phyloP scores from a whole-genome alignment of 2,888 invertebrate species.

The Drosophila rubida region DNA sequence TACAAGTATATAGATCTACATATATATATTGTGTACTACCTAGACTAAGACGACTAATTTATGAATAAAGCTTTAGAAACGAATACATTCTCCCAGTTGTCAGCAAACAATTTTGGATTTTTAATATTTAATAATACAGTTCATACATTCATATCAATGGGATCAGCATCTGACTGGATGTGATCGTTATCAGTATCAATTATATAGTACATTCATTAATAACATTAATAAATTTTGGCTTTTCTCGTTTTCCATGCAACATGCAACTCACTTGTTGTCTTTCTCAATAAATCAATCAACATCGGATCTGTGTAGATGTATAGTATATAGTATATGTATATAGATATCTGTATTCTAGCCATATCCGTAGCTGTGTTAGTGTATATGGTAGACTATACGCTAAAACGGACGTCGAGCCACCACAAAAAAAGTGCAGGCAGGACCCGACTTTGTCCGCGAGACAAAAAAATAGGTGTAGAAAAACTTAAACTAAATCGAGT shows the following conservation, averaged over 20 bases:
- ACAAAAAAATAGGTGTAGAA: constrained; percentile 13
- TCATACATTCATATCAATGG: constrained; percentile 31
- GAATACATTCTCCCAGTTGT: constrained; percentile 27
- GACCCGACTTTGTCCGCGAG: too few species aligned
- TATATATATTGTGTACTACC: constrained; percentile 37
- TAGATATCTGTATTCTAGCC: constrained; percentile 31
- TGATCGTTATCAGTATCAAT: constrained; percentile 40
- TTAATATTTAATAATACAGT: constrained; percentile 62
- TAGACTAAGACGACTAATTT: constrained; percentile 78
- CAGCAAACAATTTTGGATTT: constrained; percentile 69
- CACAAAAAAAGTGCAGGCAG: constrained; percentile 11
- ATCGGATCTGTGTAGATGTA: constrained; percentile 23
- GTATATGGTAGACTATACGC: constrained; percentile 56
- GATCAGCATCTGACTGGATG: constrained; percentile 29
- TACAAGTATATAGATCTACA: constrained; percentile 26
- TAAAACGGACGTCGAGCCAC: constrained; percentile 32
- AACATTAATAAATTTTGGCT: constrained; percentile 74
- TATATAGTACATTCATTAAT: constrained; percentile 39
- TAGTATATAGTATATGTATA: constrained; percentile 12
- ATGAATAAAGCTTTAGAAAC: constrained; percentile 80
- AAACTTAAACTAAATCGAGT: constrained; percentile 23
- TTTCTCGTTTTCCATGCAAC: constrained; percentile 51
- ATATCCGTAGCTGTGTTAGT: constrained; percentile 39
- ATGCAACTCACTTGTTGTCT: constrained; percentile 31
- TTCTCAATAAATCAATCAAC: constrained; percentile 23